A percentile compares a stretch with the other conserved stretches of the same genome.
Conservation (phyloP, 2,888 invertebrate genomes). For the Dione juno region DNA sequence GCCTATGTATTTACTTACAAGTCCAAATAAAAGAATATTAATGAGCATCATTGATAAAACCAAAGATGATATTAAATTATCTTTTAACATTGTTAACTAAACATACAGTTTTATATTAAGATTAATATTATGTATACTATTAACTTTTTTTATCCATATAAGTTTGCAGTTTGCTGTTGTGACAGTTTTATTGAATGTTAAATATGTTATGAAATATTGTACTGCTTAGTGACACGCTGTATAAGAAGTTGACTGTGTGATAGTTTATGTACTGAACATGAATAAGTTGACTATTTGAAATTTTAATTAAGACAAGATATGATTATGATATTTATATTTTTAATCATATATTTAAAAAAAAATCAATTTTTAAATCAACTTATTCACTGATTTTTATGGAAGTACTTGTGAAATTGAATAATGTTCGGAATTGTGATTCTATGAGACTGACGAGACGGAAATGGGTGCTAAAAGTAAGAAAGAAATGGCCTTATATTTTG, state of each 20-base stretch:
- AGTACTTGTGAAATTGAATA: constrained; percentile 18
- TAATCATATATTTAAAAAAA: no score
- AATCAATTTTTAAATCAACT: not conserved
- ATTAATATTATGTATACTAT: constrained; percentile 36
- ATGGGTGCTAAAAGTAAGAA: constrained; percentile 39
- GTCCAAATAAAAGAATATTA: constrained; percentile 51
- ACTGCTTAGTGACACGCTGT: constrained; percentile 17
- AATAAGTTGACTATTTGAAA: not conserved
- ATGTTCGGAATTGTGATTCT: constrained; percentile 33
- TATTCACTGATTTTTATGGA: not conserved
- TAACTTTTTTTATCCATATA: constrained; percentile 26
- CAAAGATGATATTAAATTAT: constrained; percentile 78
- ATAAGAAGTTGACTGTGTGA: constrained; percentile 17
- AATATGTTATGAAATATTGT: constrained; percentile 33
- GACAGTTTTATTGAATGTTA: constrained; percentile 38
- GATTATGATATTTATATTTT: not conserved
- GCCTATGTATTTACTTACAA: no score
- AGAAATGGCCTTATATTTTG: constrained; percentile 29
- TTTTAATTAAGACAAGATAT: no score
- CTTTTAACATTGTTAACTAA: constrained; percentile 52
- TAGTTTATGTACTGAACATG: not conserved
- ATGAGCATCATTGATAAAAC: constrained; percentile 63
- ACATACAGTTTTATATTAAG: constrained; percentile 45
- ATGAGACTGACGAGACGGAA: constrained; percentile 39
- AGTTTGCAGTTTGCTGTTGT: constrained; percentile 35